Conservation (phyloP, 2,113 vertebrate genomes). For the Machaerirhynchus nigripectus region DNA sequence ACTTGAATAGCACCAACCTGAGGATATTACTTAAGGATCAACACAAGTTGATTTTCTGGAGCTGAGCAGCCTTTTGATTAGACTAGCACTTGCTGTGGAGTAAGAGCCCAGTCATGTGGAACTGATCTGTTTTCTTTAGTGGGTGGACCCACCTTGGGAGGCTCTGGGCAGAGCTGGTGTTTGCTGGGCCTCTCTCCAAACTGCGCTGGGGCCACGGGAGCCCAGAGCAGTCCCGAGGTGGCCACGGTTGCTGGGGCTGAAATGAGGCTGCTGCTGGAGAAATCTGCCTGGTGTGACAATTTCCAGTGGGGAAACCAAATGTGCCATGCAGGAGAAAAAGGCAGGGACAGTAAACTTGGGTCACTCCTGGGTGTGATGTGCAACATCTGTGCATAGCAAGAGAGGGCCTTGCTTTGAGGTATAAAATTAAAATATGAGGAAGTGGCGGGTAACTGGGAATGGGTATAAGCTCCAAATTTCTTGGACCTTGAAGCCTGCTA, state of each 20-base stretch:
- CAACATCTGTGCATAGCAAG: rapidly evolving
- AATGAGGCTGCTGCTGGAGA: not conserved
- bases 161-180: not conserved
- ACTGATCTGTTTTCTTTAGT: not conserved
- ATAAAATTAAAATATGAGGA: not conserved
- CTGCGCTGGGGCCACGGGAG: not conserved
- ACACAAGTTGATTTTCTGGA: not conserved
- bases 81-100: not conserved
- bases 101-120: not conserved
- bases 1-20: not conserved
- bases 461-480: not conserved
- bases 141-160: not conserved
- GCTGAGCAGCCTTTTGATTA: not conserved
- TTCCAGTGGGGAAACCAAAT: not conserved
- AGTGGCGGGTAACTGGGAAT: not conserved
- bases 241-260: not conserved
- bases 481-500: not conserved
- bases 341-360: not conserved
- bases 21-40: not conserved
- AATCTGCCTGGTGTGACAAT: not conserved
- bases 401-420: not conserved
- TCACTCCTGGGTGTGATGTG: not conserved
- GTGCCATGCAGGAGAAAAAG: not conserved
- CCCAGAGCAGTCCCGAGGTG: not conserved
- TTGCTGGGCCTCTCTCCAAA: not conserved